These are phyloP conservation scores for Biston stratarius DNA, from an alignment of 2,888 invertebrate genomes.

Conservation along the genomic window DNA sequence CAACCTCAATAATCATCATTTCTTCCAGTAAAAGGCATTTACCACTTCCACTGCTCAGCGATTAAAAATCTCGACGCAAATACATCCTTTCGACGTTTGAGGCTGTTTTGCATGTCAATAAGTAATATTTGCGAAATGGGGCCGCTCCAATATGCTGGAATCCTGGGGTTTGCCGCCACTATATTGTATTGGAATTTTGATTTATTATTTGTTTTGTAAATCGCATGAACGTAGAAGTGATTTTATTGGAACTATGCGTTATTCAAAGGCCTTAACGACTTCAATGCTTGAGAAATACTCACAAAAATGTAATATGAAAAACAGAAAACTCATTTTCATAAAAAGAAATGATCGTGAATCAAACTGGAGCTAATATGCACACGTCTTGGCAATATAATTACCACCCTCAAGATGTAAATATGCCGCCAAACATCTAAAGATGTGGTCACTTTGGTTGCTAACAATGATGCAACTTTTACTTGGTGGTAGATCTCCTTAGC, in stretches of 20 bases:
- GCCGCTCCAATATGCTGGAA: conserved; percentile 36
- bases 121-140: conserved; percentile 43
- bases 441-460: too few relatives aligned
- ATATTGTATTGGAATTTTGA: conserved; percentile 17
- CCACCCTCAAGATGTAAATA: too few relatives aligned
- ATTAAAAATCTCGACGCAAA: conserved; percentile 22
- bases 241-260: neutral
- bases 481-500: too few relatives aligned
- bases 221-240: neutral
- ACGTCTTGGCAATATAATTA: too few relatives aligned
- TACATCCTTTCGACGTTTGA: conserved; percentile 36
- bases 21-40: conserved; percentile 8
- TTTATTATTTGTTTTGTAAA: conserved; percentile 8
- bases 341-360: too few relatives aligned
- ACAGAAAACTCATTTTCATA: too few relatives aligned
- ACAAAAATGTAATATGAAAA: too few relatives aligned
- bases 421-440: too few relatives aligned
- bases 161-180: conserved; percentile 23
- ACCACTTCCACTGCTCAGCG: conserved; percentile 7
- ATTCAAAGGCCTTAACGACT: neutral
- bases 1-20: neutral
- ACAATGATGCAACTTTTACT: too few relatives aligned
- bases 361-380: too few relatives aligned
- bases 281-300: too few relatives aligned
- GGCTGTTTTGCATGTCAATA: conserved; percentile 45